Base-by-base conservation (phyloP, 1,140 invertebrate species). In the Trissolcus basalis region DNA sequence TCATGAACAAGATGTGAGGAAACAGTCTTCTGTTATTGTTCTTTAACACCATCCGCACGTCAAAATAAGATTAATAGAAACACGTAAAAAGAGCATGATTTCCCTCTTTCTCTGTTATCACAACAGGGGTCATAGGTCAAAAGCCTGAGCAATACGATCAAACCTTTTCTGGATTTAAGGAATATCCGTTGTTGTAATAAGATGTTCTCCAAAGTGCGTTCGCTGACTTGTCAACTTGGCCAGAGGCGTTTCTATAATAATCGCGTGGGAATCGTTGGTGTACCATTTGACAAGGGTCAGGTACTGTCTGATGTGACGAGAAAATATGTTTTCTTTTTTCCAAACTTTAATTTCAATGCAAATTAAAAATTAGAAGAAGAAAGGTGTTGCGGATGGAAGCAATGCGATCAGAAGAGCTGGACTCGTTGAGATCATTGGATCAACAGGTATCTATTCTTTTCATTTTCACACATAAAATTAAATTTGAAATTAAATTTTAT, bases 211-310 rank as follows among this genome's bases (percentile, higher is more conserved):
- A 77, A 65, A 56, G 51, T 61, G 58, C 64, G 68, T 32, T 53
- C 16, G 33, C 36, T 77, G 16, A 15, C 71, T 56, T 55, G 14
- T 8, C 82, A 80, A 70, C 8, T 79, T 27, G 80, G 77, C 41
- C 39, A 74, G 60, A 76, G 78, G 64, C 71, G 72, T 79, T 86
- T 83, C 49, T 61, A 72, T 8, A 89, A 87, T 88, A 27, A 27
- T 27, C 19, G 19, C 6, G 88, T 94, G 8, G 93, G 92, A 43
- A 90, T 94, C 68, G 87, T 94, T 45, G 93, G 93, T n/a, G 93
- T 94, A 41, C 93, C 93, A 19, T 93, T 94, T 79, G 91, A 92
- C 59, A 93, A 94, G 81, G 93, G 93, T 4, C 93, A 94, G 84
- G 87, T 88, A 82, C 54, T 39, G 7, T 36, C n/a, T n/a, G n/a